Base-by-base conservation (phyloP, 2,888 invertebrate genomes). In the Habrosyne pyritoides region DNA sequence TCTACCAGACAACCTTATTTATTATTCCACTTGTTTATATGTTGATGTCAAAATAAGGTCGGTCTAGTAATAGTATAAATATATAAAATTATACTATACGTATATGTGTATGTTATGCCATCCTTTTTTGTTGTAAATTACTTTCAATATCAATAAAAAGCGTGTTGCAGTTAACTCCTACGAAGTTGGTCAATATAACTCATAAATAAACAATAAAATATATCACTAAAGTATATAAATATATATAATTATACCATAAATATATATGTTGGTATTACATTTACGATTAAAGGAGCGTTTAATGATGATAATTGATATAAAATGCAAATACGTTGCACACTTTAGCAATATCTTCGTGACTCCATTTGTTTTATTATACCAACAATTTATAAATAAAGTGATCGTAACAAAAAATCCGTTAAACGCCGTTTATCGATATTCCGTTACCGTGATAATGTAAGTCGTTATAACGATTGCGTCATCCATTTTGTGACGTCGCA, bases 391-490 rank as follows among this genome's bases (percentile, higher is more conserved):
- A n/a, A n/a, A n/a, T n/a, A n/a, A n/a, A n/a, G n/a, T n/a, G n/a
- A n/a, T n/a, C 12, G 30, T 5, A 30, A 30, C 30, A 33, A 33
- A 28, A 7, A 33, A 33, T 33, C 33, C n/a, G n/a, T 33, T 30
- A 30, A 30, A n/a, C n/a, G n/a, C n/a, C n/a, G 33, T 30, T n/a
- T n/a, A 33, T n/a, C 33, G 33, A 33, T 33, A 33, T n/a, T 33
- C 33, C 33, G 33, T 33, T 33, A 33, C 33, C 33, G 33, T 33
- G 5, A 4, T 30, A 33, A 8, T n/a, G 33, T 33, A 33, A 33
- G 12, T 1, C 33, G 33, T 33, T 33, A 33, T 33, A 12, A 24
- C 49, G 57, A 57, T 69, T 69, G 67, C 68, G 56, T 68, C 69
- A 68, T 59, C 52, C 59, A 18, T 6, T 5, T 1, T 14, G 42